Conservation (phyloP, 1,140 invertebrate species). For the Lepidurus arcticus region DNA sequence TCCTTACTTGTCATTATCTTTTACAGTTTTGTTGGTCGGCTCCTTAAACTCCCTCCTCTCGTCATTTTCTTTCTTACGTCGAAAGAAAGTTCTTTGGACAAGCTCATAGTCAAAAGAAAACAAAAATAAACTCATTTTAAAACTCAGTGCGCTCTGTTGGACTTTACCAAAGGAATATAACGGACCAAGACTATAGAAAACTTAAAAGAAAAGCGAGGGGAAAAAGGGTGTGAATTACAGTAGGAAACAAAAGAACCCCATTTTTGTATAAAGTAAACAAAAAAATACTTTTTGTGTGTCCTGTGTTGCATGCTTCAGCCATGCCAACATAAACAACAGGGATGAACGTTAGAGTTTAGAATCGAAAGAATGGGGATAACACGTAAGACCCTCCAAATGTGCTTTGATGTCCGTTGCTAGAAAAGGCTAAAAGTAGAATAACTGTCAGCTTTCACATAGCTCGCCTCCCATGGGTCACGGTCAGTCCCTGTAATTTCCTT, state of each 20-base stretch:
- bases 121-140: not conserved
- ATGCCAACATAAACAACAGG: not conserved
- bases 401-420: not conserved
- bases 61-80: not conserved
- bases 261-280: not conserved
- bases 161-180: constrained; percentile 8
- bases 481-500: not conserved
- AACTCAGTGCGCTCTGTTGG: not conserved
- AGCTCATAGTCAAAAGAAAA: not conserved
- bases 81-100: not conserved
- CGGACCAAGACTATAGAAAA: constrained; percentile 15
- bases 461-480: not conserved
- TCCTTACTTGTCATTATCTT: constrained; percentile 6
- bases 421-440: not conserved
- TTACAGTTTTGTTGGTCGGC: not conserved
- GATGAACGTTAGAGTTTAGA: not conserved
- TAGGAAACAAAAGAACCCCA: not conserved
- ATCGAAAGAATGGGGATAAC: not conserved
- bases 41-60: not conserved
- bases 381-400: not conserved
- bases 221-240: not conserved
- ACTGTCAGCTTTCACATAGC: constrained; percentile 12
- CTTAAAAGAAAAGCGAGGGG: not conserved
- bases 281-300: not conserved
- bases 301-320: constrained; percentile 7